Conservation (phyloP, 2,797 vertebrate species). For the Hippocampus kuda region DNA sequence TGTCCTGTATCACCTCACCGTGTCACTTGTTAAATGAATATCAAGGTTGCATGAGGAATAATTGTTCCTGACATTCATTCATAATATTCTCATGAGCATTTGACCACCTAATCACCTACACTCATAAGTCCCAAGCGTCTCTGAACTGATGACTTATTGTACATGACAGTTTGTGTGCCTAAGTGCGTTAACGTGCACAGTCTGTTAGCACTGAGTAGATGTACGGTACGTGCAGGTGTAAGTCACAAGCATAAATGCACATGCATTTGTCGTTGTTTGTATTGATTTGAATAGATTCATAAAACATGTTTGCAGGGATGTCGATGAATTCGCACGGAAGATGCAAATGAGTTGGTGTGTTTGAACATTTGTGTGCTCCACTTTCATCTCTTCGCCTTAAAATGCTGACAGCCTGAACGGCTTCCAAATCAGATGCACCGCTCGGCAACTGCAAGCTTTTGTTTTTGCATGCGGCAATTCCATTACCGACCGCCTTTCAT, state of each 20-base stretch:
- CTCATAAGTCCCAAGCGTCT: slow-evolving; percentile 33
- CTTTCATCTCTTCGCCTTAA: slow-evolving; percentile 41
- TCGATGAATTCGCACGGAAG: slow-evolving; percentile 6
- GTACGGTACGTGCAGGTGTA: not conserved
- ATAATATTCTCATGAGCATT: slow-evolving; percentile 55
- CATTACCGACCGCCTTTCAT: slow-evolving; percentile 68
- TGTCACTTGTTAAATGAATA: slow-evolving; percentile 58
- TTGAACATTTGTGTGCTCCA: slow-evolving; percentile 30
- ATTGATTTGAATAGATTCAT: slow-evolving; percentile 4
- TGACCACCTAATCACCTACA: slow-evolving; percentile 52
- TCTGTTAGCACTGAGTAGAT: not conserved
- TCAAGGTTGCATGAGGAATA: slow-evolving; percentile 55
- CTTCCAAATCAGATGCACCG: slow-evolving; percentile 57
- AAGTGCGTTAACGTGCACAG: slow-evolving; percentile 7
- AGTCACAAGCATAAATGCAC: not conserved
- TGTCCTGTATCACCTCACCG: slow-evolving; percentile 43
- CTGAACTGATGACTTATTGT: slow-evolving; percentile 42
- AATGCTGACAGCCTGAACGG: slow-evolving; percentile 61
- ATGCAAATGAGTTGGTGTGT: slow-evolving; percentile 10
- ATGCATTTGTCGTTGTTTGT: not conserved
- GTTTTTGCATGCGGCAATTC: slow-evolving; percentile 68
- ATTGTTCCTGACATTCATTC: slow-evolving; percentile 55
- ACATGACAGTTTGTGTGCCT: slow-evolving; percentile 31
- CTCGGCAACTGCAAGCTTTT: slow-evolving; percentile 50
- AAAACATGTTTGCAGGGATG: not conserved